Percentiles rank a stretch among this genome's conserved stretches.
These are phyloP conservation scores for Heliconius ethilla DNA, from an alignment of 2,888 invertebrate genomes.

Conservation along the genomic window DNA sequence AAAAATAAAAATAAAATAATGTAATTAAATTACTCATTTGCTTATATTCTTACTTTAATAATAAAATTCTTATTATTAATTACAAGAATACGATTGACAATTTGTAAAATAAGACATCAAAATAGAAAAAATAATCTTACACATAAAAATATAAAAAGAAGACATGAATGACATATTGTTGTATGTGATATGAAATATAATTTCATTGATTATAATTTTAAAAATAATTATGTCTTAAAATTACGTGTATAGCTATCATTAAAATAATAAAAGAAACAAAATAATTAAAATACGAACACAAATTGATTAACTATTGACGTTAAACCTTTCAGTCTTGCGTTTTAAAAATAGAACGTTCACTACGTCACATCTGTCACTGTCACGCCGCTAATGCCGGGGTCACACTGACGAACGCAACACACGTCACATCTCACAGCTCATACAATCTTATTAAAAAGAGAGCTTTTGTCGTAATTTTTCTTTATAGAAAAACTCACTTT, in stretches of 20 bases:
- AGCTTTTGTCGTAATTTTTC: constrained; percentile 19
- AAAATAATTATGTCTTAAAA: constrained; percentile 9
- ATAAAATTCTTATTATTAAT: not conserved
- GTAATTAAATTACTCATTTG: not conserved
- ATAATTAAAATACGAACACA: constrained; percentile 33
- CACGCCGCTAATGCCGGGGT: constrained; percentile 14
- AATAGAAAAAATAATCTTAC: not conserved
- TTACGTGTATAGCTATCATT: not conserved
- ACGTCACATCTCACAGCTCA: constrained; percentile 6
- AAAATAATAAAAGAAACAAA: constrained; percentile 14
- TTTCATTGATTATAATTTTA: not conserved
- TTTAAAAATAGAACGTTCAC: constrained; percentile 32
- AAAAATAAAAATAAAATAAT: not conserved
- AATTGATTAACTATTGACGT: constrained; percentile 32
- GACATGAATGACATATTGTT: constrained; percentile 17
- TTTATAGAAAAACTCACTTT: constrained; percentile 7
- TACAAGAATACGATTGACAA: not conserved
- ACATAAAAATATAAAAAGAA: not conserved
- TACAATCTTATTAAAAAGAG: constrained; percentile 19
- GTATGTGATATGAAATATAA: constrained; percentile 8
- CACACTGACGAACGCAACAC: constrained; percentile 20
- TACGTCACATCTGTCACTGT: constrained; percentile 36
- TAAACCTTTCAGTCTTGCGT: constrained; percentile 38
- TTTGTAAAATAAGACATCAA: not conserved
- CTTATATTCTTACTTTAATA: constrained; percentile 3